Evolutionary conservation across 2,888 invertebrate genomes (phyloP).

Genomic region (Troglohyphantes excavatus): DNA sequence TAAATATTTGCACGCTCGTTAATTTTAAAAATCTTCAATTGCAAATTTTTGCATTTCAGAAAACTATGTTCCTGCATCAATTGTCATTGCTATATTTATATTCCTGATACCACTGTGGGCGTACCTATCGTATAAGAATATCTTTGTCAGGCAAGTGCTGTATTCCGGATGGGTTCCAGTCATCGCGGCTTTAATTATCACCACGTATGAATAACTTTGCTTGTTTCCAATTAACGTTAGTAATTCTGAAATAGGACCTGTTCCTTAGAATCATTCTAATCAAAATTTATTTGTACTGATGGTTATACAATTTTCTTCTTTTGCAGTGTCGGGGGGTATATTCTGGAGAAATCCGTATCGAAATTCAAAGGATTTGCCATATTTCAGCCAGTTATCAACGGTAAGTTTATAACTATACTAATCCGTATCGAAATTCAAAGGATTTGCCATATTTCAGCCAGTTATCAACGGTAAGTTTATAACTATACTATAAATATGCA

Average conservation of each 20-base stretch:
- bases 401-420: constrained; percentile 84
- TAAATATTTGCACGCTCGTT: too few species aligned
- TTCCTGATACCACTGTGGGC: constrained; percentile 91
- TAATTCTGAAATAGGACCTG: background rate
- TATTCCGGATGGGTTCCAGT: constrained; percentile 95
- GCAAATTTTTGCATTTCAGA: too few species aligned
- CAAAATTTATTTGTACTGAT: background rate
- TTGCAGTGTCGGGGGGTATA: constrained; percentile 87
- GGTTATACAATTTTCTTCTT: constrained; percentile 1
- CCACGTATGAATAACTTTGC: constrained; percentile 85
- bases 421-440: constrained; percentile 91
- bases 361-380: constrained; percentile 94
- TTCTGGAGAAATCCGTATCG: constrained; percentile 92
- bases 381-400: constrained; percentile 95
- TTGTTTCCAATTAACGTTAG: background rate
- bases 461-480: constrained; percentile 89
- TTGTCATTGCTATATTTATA: constrained; percentile 87
- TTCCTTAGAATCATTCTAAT: background rate
- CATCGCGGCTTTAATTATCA: constrained; percentile 94
- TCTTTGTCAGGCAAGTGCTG: constrained; percentile 90
- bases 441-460: constrained; percentile 95
- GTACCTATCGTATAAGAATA: constrained; percentile 90
- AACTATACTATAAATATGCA: too few species aligned
- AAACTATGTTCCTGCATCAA: constrained; percentile 87
- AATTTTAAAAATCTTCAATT: too few species aligned